These are phyloP conservation scores for Callaeas wilsoni DNA, from an alignment of 2,113 vertebrate species.

Conservation along the genomic window DNA sequence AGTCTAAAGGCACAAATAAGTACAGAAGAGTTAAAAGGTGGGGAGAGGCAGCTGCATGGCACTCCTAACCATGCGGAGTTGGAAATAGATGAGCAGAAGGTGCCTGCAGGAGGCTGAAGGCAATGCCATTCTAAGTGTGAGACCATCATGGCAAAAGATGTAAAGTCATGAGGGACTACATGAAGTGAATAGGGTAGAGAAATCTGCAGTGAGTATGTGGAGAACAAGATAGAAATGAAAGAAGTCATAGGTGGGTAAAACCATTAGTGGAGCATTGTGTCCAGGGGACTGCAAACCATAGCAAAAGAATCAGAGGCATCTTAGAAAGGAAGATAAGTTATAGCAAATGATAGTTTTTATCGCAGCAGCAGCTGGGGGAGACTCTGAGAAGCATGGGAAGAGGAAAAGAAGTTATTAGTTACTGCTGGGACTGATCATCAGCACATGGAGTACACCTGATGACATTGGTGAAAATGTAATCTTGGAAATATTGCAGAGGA, in stretches of 20 bases:
- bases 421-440: neutral
- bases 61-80: neutral
- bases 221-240: neutral
- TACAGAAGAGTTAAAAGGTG: neutral
- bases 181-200: neutral
- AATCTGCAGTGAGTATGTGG: neutral
- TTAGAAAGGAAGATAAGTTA: neutral
- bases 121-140: neutral
- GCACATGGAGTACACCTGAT: neutral
- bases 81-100: neutral
- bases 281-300: neutral
- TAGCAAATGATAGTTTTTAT: neutral
- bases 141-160: neutral
- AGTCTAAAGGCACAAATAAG: constrained; percentile 44
- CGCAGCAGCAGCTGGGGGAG: neutral
- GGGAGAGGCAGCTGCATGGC: neutral
- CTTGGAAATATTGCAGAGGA: neutral
- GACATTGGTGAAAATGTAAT: neutral
- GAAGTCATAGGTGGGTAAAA: neutral
- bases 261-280: neutral
- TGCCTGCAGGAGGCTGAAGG: neutral
- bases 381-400: neutral
- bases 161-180: neutral
- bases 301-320: neutral
- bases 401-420: neutral